phyloP scores from a whole-genome alignment of 2,888 invertebrate genomes.

The Tipula lateralis region DNA sequence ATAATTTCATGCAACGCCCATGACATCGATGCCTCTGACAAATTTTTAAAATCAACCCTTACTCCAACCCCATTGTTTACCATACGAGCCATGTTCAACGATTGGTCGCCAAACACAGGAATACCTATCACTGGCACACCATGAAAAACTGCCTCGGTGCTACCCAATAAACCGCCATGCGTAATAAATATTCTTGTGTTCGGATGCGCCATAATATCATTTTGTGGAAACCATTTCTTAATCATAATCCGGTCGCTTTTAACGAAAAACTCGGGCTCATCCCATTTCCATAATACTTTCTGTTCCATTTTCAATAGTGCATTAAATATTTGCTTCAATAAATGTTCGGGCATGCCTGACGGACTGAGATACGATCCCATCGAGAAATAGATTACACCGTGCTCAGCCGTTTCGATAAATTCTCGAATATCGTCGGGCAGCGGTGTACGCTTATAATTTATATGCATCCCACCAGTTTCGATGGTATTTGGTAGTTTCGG shows the following conservation, averaged over 20 bases:
- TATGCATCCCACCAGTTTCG: slow-evolving; percentile 48
- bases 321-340: slow-evolving; percentile 28
- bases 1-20: slow-evolving; percentile 37
- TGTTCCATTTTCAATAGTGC: slow-evolving; percentile 33
- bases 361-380: slow-evolving; percentile 50
- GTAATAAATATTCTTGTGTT: slow-evolving; percentile 52
- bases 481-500: slow-evolving; percentile 48
- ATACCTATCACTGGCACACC: slow-evolving; percentile 49
- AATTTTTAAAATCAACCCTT: slow-evolving; percentile 36
- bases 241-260: slow-evolving; percentile 41
- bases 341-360: slow-evolving; percentile 38
- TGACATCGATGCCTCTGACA: slow-evolving; percentile 37
- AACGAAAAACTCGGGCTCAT: slow-evolving; percentile 27
- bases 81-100: slow-evolving; percentile 37
- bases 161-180: slow-evolving; percentile 53
- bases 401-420: slow-evolving; percentile 46
- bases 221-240: slow-evolving; percentile 46
- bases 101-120: slow-evolving; percentile 47
- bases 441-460: slow-evolving; percentile 41
- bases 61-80: slow-evolving; percentile 38
- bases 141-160: slow-evolving; percentile 49
- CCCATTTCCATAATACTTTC: slow-evolving; percentile 33
- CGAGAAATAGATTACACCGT: slow-evolving; percentile 51
- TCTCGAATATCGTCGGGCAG: slow-evolving; percentile 44
- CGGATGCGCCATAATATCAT: slow-evolving; percentile 48